Percentiles rank a stretch among this genome's conserved stretches.
These are phyloP conservation scores for Trematomus loennbergii DNA, from an alignment of 2,113 vertebrate genomes.

Conservation along the genomic window DNA sequence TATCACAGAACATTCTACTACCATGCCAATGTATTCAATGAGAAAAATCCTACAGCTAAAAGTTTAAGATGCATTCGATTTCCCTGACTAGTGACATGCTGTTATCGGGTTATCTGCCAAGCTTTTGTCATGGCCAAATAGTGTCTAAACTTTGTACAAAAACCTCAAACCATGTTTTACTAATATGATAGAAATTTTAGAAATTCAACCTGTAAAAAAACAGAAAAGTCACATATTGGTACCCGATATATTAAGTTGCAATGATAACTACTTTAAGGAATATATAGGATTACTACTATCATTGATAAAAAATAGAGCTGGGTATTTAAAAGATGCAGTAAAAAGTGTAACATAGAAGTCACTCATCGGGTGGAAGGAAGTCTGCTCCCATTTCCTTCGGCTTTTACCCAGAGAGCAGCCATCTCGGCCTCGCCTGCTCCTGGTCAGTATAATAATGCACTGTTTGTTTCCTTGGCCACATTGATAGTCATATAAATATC, in stretches of 20 bases:
- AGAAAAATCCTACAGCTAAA: not conserved
- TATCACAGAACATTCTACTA: not conserved
- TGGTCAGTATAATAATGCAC: conserved; percentile 82
- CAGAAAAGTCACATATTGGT: not conserved
- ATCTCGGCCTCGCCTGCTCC: conserved; percentile 79
- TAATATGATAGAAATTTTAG: not conserved
- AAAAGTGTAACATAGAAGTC: conserved; percentile 51
- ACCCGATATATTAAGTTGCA: too few species aligned
- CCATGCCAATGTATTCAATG: not conserved
- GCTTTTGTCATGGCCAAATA: too few species aligned
- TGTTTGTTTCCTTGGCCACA: conserved; percentile 77
- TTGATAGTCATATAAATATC: not conserved
- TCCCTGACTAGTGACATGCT: not conserved
- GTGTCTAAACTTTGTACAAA: too few species aligned
- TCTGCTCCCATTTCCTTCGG: conserved; percentile 77
- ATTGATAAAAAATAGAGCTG: not conserved
- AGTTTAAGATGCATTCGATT: not conserved
- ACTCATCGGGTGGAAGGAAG: conserved; percentile 77
- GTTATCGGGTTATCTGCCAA: not conserved
- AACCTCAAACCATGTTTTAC: not conserved
- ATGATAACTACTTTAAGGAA: not conserved
- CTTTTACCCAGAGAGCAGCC: conserved; percentile 82
- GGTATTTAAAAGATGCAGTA: conserved; percentile 25
- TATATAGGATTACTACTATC: too few species aligned
- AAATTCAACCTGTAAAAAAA: not conserved